Evolutionary conservation across 1,140 invertebrate genomes (phyloP).

Genomic region (Drosophila micromelanica): DNA sequence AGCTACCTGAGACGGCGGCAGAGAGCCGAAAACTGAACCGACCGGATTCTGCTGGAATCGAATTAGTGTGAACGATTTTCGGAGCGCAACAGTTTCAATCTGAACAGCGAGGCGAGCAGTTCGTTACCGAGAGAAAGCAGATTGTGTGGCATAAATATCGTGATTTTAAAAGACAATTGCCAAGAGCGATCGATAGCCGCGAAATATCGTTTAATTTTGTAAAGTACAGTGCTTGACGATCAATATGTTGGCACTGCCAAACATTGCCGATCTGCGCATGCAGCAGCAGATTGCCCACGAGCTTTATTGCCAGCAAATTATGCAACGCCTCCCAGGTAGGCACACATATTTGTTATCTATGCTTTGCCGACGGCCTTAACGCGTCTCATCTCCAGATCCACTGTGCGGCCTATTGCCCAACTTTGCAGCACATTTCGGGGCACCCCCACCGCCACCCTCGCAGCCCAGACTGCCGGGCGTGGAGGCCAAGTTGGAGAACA

Average conservation of each 20-base stretch:
- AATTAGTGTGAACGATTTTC: constrained; percentile 38
- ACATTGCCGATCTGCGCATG: constrained; percentile 78
- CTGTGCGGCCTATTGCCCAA: constrained; percentile 71
- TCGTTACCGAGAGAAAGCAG: constrained; percentile 30
- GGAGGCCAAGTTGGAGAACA: constrained; percentile 91
- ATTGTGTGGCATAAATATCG: constrained; percentile 5
- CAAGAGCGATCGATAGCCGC: background rate
- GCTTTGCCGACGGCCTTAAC: constrained; percentile 60
- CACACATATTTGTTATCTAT: background rate
- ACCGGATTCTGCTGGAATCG: constrained; percentile 69
- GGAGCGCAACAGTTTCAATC: constrained; percentile 64
- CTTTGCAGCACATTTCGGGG: constrained; percentile 61
- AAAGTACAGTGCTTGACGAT: constrained; percentile 1
- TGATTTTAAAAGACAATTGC: constrained; percentile 2
- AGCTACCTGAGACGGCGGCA: constrained; percentile 55
- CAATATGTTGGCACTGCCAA: constrained; percentile 76
- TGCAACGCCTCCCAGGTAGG: constrained; percentile 83
- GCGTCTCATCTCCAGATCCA: constrained; percentile 62
- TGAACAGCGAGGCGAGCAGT: constrained; percentile 63
- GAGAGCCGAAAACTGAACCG: constrained; percentile 41
- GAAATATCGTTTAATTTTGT: background rate
- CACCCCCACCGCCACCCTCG: constrained; percentile 43
- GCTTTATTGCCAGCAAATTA: constrained; percentile 83
- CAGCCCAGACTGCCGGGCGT: constrained; percentile 75
- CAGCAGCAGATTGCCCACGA: constrained; percentile 84